A percentile compares a stretch with the other conserved stretches of the same genome.
These are phyloP conservation scores for Brachionichthys hirsutus DNA, from an alignment of 2,113 vertebrate genomes.

Conservation along the genomic window DNA sequence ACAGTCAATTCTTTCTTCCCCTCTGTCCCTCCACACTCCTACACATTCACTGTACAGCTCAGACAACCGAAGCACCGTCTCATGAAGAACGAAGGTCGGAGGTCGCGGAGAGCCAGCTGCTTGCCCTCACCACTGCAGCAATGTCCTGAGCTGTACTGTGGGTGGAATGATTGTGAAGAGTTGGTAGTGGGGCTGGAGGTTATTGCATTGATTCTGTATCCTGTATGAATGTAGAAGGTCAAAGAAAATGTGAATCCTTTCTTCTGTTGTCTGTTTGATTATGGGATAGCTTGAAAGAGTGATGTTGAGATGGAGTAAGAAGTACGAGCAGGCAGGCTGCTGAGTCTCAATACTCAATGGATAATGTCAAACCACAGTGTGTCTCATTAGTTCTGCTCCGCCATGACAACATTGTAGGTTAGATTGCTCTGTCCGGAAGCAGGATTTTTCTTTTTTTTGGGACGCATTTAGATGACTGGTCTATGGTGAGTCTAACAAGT, in stretches of 20 bases:
- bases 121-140: constrained; percentile 1
- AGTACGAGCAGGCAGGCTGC: not conserved
- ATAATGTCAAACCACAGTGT: not conserved
- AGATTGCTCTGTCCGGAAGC: not conserved
- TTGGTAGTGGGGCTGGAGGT: constrained; percentile 5
- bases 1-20: constrained; percentile 11
- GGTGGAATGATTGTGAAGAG: constrained; percentile 6
- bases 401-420: constrained; percentile 10
- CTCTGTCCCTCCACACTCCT: not conserved
- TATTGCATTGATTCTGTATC: not conserved
- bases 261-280: too few species aligned
- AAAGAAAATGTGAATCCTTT: too few species aligned
- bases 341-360: not conserved
- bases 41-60: too few species aligned
- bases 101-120: constrained; percentile 8
- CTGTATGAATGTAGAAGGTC: too few species aligned
- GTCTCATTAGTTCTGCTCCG: constrained; percentile 2
- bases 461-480: too few species aligned
- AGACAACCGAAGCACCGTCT: too few species aligned
- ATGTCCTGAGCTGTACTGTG: not conserved
- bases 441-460: too few species aligned
- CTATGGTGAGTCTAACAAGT: constrained; percentile 2
- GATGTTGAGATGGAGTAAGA: too few species aligned
- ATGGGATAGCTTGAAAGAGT: too few species aligned
- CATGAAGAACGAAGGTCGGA: constrained; percentile 3